Evolutionary conservation across 1,140 invertebrate genomes (phyloP), one percentile per base, ranked within the genome.

Genomic region (Liolophura sinensis): DNA sequence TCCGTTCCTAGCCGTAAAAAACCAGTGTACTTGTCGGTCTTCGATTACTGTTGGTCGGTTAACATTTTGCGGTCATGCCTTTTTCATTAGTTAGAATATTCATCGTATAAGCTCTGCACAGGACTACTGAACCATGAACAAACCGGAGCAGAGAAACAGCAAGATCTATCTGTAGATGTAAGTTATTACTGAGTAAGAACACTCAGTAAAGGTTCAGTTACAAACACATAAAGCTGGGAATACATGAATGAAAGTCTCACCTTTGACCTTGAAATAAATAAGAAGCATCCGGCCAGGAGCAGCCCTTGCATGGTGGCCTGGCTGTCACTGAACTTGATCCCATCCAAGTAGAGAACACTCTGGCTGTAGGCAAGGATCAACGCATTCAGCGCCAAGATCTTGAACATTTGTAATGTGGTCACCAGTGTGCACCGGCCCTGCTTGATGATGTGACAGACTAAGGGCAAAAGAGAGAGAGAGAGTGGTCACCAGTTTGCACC

Each of bases 381-480:
- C 0, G 98, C 97, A 85, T 99, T 99, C n/a, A 99, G 84, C 0
- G 98, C 98, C 49, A 99, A 86, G 73, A 99, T 99, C 88, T 99
- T 99, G 84, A 99, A 99, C 98, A 99, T 99, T 85, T 99, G 98
- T 51, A 99, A 86, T 0, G 98, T 99, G 1, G 97, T 99, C 0
- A 99, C 97, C 50, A 99, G 86, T 0, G 98, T 99, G 84, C 98
- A 99, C 48, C 98, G 89, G 7, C 98, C 98, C 88, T 99, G 97
- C 80, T 99, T 99, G 70, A 99, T 98, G 25, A 99, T 94, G 84
- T 99, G 95, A 78, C 96, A 98, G 78, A 99, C 96, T 98, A 86
- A 65, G 88, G 87, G 69, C 62, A 71, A 67, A 73, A 67, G 73
- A 27, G 50, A n/a, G n/a, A n/a, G n/a, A n/a, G 56, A 99, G 86